Percentiles rank a stretch among this genome's conserved stretches.
phyloP scores from a whole-genome alignment of 2,888 invertebrate genomes.

The Fabriciana adippe region DNA sequence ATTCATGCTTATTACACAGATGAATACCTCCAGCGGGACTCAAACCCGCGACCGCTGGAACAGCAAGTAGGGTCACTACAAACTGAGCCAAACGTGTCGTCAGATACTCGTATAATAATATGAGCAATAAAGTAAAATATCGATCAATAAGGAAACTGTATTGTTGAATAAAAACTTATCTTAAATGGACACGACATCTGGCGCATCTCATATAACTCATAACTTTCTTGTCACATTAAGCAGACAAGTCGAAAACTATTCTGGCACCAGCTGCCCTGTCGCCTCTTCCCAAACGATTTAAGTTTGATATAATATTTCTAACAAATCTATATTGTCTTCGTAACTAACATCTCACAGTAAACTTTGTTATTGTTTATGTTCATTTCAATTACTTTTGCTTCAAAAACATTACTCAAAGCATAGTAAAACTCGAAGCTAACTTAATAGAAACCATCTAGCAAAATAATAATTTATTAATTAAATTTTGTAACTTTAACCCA shows the following conservation, averaged over 20 bases:
- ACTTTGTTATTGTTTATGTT: constrained; percentile 3
- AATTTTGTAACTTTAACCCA: too few relatives aligned
- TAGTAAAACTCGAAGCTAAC: too few relatives aligned
- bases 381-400: constrained; percentile 3
- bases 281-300: constrained; percentile 37
- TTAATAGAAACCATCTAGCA: too few relatives aligned
- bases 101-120: too few relatives aligned
- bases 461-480: too few relatives aligned
- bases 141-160: not conserved
- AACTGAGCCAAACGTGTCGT: too few relatives aligned
- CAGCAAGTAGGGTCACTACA: too few relatives aligned
- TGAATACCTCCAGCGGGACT: too few relatives aligned
- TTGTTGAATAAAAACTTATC: constrained; percentile 13
- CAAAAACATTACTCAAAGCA: not conserved
- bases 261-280: constrained; percentile 45
- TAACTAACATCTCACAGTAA: constrained; percentile 16
- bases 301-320: constrained; percentile 32
- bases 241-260: constrained; percentile 48
- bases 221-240: constrained; percentile 50
- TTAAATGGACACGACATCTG: constrained; percentile 36
- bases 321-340: constrained; percentile 19
- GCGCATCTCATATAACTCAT: constrained; percentile 45
- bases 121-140: too few relatives aligned
- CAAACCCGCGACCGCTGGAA: too few relatives aligned
- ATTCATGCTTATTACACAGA: too few relatives aligned